These are phyloP conservation scores for Amblyteles armatorius DNA, from an alignment of 2,888 invertebrate species.

Conservation along the genomic window DNA sequence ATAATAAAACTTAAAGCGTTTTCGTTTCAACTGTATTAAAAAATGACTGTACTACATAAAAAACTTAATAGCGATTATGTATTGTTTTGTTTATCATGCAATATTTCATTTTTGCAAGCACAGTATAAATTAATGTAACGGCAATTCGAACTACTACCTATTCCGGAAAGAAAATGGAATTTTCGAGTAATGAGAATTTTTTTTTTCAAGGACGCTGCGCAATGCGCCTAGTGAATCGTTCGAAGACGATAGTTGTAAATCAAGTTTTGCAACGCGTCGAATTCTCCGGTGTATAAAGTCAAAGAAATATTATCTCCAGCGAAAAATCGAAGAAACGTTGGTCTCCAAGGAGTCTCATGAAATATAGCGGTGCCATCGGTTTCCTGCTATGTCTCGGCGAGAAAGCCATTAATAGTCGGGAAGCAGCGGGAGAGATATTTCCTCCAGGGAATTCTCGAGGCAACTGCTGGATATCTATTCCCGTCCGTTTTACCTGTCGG, in stretches of 20 bases:
- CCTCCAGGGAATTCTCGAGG: constrained; percentile 57
- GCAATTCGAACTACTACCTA: too few relatives aligned
- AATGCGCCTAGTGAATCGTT: neutral
- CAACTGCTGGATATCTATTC: constrained; percentile 55
- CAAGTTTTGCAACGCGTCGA: neutral
- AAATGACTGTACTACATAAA: neutral
- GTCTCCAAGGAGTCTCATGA: constrained; percentile 53
- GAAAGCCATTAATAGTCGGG: constrained; percentile 62
- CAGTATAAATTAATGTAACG: too few relatives aligned
- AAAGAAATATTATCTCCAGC: constrained; percentile 12
- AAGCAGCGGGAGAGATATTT: constrained; percentile 48
- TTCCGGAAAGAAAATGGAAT: neutral
- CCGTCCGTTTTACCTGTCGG: constrained; percentile 58
- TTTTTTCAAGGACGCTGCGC: neutral
- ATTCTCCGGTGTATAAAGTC: constrained; percentile 23
- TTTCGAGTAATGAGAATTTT: neutral
- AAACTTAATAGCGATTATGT: neutral
- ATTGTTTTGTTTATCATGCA: neutral
- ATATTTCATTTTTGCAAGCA: too few relatives aligned
- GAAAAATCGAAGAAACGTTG: constrained; percentile 51
- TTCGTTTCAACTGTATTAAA: too few relatives aligned
- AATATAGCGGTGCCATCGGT: constrained; percentile 60
- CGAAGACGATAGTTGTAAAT: constrained; percentile 10
- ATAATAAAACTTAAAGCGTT: too few relatives aligned
- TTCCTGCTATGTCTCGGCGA: constrained; percentile 51